A percentile compares a stretch with the other conserved stretches of the same genome.
Conservation (phyloP, 2,888 invertebrate genomes). For the Acronicta aceris region DNA sequence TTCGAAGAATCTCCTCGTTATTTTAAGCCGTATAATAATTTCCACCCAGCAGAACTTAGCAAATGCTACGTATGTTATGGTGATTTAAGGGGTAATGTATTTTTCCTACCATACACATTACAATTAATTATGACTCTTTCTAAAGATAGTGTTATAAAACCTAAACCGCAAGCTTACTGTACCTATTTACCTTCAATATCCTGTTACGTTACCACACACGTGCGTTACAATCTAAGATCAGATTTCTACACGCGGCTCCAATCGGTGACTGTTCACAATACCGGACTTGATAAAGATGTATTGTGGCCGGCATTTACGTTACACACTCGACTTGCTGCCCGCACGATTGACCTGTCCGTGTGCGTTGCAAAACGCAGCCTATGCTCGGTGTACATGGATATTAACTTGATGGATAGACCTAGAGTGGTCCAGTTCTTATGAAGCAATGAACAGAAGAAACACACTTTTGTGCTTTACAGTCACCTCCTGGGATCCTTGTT, state of each 20-base stretch:
- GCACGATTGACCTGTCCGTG: conserved; percentile 79
- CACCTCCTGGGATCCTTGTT: too few species aligned
- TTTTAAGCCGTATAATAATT: too few species aligned
- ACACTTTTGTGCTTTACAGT: too few species aligned
- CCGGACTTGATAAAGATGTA: conserved; percentile 59
- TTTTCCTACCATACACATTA: too few species aligned
- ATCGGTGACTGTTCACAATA: conserved; percentile 50
- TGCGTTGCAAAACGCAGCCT: conserved; percentile 68
- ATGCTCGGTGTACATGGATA: conserved; percentile 57
- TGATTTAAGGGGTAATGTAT: too few species aligned
- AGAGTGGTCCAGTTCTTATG: conserved; percentile 8
- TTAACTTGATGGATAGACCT: conserved; percentile 18
- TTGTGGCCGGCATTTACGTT: conserved; percentile 49
- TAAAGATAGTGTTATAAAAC: too few species aligned
- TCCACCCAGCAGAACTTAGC: too few species aligned
- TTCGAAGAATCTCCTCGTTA: too few species aligned
- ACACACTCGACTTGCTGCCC: conserved; percentile 54
- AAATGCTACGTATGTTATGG: too few species aligned
- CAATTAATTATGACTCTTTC: too few species aligned
- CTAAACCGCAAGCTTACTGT: not conserved
- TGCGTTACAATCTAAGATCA: conserved; percentile 38
- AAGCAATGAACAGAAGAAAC: not conserved
- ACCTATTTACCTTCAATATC: conserved; percentile 32
- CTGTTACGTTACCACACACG: conserved; percentile 49
- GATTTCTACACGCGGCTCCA: conserved; percentile 55